Evolutionary conservation across 2,888 invertebrate species (phyloP), one percentile per base, ranked within the genome.

Genomic region (Harpalus rufipes): DNA sequence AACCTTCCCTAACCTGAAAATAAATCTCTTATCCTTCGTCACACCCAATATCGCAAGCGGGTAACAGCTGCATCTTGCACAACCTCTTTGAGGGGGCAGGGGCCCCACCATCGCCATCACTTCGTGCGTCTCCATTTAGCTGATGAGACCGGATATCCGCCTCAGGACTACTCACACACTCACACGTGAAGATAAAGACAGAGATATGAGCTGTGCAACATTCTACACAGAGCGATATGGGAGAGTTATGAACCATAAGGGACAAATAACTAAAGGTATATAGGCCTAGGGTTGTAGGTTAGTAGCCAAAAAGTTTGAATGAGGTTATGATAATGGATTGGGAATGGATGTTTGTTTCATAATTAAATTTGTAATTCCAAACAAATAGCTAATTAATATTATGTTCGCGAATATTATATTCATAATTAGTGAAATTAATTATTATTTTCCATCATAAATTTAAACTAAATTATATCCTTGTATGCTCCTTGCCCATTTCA

Each of bases 141-240:
- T 87, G 87, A 87, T 87, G 87, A 87, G 85, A 87, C 87, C 87
- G 87, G 87, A 87, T 87, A 87, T 87, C 87, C 87, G 87, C 85
- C 76, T 76, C 39, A 39, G 61, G 44, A 18, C 39, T 59, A 83
- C 82, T 44, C 76, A 61, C 72, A 83, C 83, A 76, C 44, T 74
- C 83, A 39, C 25, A 82, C 82, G 44, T 39, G 8, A 74, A 74
- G 72, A 81, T 81, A 63, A 18, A 44, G 63, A 81, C 56, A 81
- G 72, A 18, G 44, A 44, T 74, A 74, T 32, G 68, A 39, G 68
- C 14, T 74, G 72, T 14, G 51, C 18, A 74, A 74, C 72, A 74
- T 44, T 41, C 32, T 32, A 32, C 6, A 68, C 16, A 41, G 72
- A 41, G 41, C 72, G 72, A 41, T 74, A 74, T 44, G 72, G 10